These are phyloP conservation scores for Holothuria glaberrima DNA, from an alignment of 35 echinoderm and acorn worm genomes.

Conservation along the genomic window DNA sequence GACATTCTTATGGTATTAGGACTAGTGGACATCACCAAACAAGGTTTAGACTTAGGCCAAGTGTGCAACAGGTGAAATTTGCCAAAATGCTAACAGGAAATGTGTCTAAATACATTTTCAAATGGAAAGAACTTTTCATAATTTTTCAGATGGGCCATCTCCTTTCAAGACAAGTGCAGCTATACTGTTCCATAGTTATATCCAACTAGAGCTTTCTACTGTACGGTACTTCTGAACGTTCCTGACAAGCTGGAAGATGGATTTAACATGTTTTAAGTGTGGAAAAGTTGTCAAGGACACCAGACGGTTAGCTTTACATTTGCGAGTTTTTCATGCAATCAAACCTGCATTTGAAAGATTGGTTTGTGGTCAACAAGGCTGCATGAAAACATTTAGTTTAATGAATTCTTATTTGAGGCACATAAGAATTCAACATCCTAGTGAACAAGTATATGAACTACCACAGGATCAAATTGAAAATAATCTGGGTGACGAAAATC, in stretches of 20 bases:
- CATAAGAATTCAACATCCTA: slow-evolving; percentile 17
- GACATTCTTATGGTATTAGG: no score
- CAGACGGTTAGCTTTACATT: slow-evolving; percentile 26
- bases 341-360: slow-evolving; percentile 17
- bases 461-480: slow-evolving; percentile 20
- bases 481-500: not conserved
- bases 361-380: slow-evolving; percentile 9
- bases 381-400: slow-evolving; percentile 40
- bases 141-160: no score
- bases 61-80: no score
- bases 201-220: no score
- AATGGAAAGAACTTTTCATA: no score
- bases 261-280: slow-evolving; percentile 45
- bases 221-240: not conserved
- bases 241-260: slow-evolving; percentile 12
- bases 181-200: no score
- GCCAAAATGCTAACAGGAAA: no score
- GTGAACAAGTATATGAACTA: not conserved
- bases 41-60: no score
- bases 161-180: no score
- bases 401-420: slow-evolving; percentile 36
- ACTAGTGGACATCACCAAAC: no score
- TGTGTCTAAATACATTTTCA: no score
- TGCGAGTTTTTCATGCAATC: slow-evolving; percentile 19
- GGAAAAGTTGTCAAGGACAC: slow-evolving; percentile 24